These are phyloP conservation scores for Pharmacophagus antenor DNA, from an alignment of 2,888 invertebrate species.

Conservation along the genomic window DNA sequence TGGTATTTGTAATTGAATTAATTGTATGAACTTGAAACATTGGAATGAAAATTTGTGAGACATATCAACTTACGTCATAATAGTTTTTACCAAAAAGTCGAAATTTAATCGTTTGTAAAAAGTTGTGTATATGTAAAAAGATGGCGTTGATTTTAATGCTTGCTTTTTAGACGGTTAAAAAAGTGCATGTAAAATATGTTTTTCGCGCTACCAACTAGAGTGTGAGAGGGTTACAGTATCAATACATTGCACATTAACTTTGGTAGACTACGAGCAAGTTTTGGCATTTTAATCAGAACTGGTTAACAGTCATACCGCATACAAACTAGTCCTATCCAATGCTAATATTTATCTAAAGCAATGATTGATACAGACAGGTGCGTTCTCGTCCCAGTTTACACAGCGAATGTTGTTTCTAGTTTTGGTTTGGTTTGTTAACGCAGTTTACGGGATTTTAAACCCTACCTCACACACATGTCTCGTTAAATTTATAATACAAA, in stretches of 20 bases:
- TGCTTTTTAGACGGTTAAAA: too few relatives aligned
- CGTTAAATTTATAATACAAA: too few relatives aligned
- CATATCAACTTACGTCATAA: too few relatives aligned
- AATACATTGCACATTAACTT: background rate
- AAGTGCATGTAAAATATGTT: background rate
- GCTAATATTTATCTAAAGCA: constrained; percentile 10
- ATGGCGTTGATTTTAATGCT: too few relatives aligned
- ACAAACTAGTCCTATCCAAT: background rate
- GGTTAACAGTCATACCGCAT: background rate
- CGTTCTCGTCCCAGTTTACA: background rate
- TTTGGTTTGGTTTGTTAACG: background rate
- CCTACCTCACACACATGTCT: too few relatives aligned
- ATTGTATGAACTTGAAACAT: background rate
- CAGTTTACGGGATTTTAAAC: background rate
- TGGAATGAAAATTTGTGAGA: background rate
- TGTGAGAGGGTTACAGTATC: background rate
- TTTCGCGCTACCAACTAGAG: background rate
- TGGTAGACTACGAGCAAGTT: too few relatives aligned
- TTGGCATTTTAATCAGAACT: too few relatives aligned
- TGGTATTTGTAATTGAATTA: constrained; percentile 2
- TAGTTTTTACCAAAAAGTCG: too few relatives aligned
- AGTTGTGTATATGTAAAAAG: too few relatives aligned
- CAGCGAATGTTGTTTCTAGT: background rate
- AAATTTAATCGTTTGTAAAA: too few relatives aligned
- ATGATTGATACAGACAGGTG: constrained; percentile 10